Base-by-base conservation (phyloP, 2,797 vertebrate species). In the Anabas testudineus region DNA sequence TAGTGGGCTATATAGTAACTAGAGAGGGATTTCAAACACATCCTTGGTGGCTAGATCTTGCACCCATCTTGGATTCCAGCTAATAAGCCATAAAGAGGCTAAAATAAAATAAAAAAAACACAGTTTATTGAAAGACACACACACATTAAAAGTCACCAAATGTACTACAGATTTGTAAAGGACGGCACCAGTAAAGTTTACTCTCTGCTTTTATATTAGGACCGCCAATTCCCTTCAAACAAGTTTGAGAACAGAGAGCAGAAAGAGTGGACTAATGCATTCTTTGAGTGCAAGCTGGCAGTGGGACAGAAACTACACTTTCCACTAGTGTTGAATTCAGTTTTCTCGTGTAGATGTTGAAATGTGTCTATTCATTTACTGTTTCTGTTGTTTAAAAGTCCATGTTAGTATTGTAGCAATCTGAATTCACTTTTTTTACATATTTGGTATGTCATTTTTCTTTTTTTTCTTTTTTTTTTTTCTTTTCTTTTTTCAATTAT, bases 141-240 rank as follows among this genome's bases (percentile, higher is more conserved):
- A 21, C 36, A 4, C 14, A 22, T 39, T 54, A 14, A 47, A 21
- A 32, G 10, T 1, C 7, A 1, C 28, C 18, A n/a, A 0, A 12
- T 19, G 8, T 26, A 19, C 12, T 43, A 41, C 5, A 37, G 7
- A 37, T 63, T 24, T 47, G n/a, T 34, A 18, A 67, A 43, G 19
- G 32, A 43, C 30, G 24, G 22, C 42, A 14, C 0, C 10, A n/a
- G 41, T 39, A 8, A 36, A 5, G 49, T 48, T 58, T 39, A 14
- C 43, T 36, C 26, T 69, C 32, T 67, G 2, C 41, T 73, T 52
- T 34, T 43, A 24, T 47, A 46, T 19, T 26, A 26, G 49, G 66
- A 71, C 66, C 66, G 45, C 61, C 67, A 61, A 16, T n/a, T 26
- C 21, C 52, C 49, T 26, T 72, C 6, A 53, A 28, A 10, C 28